phyloP scores from a whole-genome alignment of 2,797 vertebrate genomes.

The Apodemus agrarius region DNA sequence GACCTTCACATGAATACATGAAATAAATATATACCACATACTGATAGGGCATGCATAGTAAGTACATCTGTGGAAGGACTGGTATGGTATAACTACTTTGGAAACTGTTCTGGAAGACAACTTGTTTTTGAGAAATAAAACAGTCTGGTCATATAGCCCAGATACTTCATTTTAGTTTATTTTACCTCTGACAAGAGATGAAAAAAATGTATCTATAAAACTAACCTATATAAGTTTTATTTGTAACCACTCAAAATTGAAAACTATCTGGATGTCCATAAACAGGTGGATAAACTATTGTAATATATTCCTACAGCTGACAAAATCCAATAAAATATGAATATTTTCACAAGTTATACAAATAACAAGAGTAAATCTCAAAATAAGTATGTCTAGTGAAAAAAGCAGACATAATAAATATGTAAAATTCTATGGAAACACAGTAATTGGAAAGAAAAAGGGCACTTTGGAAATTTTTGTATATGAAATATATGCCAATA shows the following conservation, averaged over 20 bases:
- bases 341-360: neutral
- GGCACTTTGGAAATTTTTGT: neutral
- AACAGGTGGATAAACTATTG: neutral
- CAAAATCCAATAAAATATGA: slow-evolving; percentile 11
- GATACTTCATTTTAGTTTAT: neutral
- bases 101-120: slow-evolving; percentile 28
- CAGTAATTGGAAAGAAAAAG: neutral
- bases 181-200: slow-evolving; percentile 4
- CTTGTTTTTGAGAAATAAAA: slow-evolving; percentile 36
- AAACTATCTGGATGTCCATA: slow-evolving; percentile 19
- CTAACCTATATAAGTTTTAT: neutral
- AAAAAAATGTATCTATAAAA: slow-evolving; percentile 4
- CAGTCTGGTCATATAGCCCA: neutral
- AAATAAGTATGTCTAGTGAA: slow-evolving; percentile 26
- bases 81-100: neutral
- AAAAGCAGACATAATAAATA: neutral
- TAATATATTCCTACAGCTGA: neutral
- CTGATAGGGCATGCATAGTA: neutral
- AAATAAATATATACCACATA: neutral
- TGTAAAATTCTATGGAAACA: slow-evolving; percentile 17
- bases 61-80: neutral
- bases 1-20: neutral
- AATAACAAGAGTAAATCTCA: slow-evolving; percentile 3
- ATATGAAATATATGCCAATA: slow-evolving; percentile 3
- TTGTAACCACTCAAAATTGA: slow-evolving; percentile 39